Base-by-base conservation (phyloP, 1,140 invertebrate species). In the Heliconius nattereri region DNA sequence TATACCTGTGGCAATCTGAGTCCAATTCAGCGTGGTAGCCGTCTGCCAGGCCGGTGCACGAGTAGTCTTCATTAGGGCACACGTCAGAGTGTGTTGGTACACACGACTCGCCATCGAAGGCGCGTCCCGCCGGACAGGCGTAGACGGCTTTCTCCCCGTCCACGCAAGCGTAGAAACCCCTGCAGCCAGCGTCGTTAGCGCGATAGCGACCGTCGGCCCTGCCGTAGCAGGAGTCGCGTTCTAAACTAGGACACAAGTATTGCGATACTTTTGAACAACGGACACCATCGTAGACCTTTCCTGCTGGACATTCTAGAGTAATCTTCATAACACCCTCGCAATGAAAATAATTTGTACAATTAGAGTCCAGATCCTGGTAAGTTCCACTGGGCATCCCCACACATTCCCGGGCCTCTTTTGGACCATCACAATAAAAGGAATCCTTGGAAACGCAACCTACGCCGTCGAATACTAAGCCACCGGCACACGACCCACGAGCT, bases 111-210 rank as follows among this genome's bases (percentile, higher is more conserved):
- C 95, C 96, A 85, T 96, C 95, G 87, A 96, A 96, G 13, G 92
- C 89, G 26, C 90, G 87, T 9, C 92, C 93, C 16, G 88, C 85
- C 7, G 95, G 90, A 81, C 96, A 96, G 35, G 95, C 90, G 85
- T 95, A 96, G 29, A 94, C 94, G 1, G 94, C 92, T 81, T 96
- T 95, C 76, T 95, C 92, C 1, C 95, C 95, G 35, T 89, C 90
- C 9, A 91, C 87, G 84, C 96, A 96, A 80, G 94, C 94, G 84
- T 95, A 96, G 87, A 96, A 96, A 19, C 95, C 95, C 19, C 95
- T 92, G 84, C 96, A 96, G 6, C 94, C 95, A 0, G 95, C 94
- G 40, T 92, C 93, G 9, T 89, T 88, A 71, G 96, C 95, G 3
- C 94, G 94, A 85, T 96, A 96, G 71, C 95, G 95, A 0, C 96